Evolutionary conservation across 2,797 vertebrate species (phyloP), one percentile per base, ranked within the genome.

Genomic region (Hyperoplus immaculatus): DNA sequence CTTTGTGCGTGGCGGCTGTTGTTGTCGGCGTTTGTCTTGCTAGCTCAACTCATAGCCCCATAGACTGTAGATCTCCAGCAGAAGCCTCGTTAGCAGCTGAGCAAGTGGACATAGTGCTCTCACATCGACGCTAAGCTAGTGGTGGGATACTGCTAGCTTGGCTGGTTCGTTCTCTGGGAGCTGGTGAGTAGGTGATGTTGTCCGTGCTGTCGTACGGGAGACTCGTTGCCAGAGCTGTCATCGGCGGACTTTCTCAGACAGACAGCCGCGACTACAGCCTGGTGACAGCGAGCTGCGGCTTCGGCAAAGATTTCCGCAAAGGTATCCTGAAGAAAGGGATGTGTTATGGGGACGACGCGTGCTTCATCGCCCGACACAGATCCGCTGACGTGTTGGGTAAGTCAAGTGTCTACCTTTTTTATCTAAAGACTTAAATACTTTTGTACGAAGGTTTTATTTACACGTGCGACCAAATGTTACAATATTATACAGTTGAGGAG

Each of bases 301-400:
- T 99, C 75, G 98, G 98, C 38, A 99, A 99, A 84, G 97, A 99
- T 88, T 97, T 98, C 92, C 96, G 98, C 58, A 98, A 97, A 95
- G 97, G 98, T 85, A 97, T 98, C 88, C 94, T 98, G 43, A 98
- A 99, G 96, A 99, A 99, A 87, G 97, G 98, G 80, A 97, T 97
- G 96, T 98, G 98, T 86, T 99, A 99, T 79, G 98, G 98, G 51
- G 98, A 99, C 85, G 98, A 99, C 88, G 98, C 98, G 64, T 99
- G 98, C 84, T 99, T 99, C 88, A 95, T 98, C 78, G 97, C 97
- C 84, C 91, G 97, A 38, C 97, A 98, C 93, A 95, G 96, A 54
- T 94, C 96, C 1, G 97, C 98, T 0, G 98, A 99, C 76, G 98
- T 99, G 49, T 88, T 99, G 16, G 98, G 97, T 99, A 67, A 96